Evolutionary conservation across 2,113 vertebrate genomes (phyloP).

Genomic region (Pseudopipra pipra): DNA sequence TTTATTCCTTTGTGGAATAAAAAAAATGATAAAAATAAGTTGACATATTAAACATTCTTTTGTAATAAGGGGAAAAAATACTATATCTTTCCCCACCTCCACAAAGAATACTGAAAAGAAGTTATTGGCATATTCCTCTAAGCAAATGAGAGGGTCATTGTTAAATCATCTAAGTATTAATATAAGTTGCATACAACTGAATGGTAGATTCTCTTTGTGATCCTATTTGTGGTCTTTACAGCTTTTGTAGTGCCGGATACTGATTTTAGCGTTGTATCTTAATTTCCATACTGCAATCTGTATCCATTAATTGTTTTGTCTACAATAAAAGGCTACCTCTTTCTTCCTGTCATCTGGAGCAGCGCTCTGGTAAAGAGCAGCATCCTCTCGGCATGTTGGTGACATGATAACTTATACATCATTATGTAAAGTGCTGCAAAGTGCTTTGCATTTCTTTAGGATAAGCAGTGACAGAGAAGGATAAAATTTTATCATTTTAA

Average conservation of each 20-base stretch:
- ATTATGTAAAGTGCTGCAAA: not conserved
- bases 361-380: not conserved
- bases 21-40: not conserved
- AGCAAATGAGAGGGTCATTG: not conserved
- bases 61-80: not conserved
- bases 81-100: not conserved
- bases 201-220: not conserved
- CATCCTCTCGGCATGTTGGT: not conserved
- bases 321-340: not conserved
- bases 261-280: not conserved
- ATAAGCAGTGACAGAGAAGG: not conserved
- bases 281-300: not conserved
- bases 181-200: not conserved
- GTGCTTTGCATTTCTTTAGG: not conserved
- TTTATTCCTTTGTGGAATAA: not conserved
- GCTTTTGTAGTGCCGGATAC: not conserved
- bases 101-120: not conserved
- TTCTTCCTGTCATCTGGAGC: not conserved
- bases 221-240: not conserved
- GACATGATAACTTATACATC: not conserved
- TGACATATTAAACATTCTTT: not conserved
- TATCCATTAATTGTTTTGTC: not conserved
- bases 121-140: not conserved
- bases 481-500: not conserved
- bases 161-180: not conserved